Evolutionary conservation across 2,113 vertebrate species (phyloP).

Genomic region (Sialia sialis): DNA sequence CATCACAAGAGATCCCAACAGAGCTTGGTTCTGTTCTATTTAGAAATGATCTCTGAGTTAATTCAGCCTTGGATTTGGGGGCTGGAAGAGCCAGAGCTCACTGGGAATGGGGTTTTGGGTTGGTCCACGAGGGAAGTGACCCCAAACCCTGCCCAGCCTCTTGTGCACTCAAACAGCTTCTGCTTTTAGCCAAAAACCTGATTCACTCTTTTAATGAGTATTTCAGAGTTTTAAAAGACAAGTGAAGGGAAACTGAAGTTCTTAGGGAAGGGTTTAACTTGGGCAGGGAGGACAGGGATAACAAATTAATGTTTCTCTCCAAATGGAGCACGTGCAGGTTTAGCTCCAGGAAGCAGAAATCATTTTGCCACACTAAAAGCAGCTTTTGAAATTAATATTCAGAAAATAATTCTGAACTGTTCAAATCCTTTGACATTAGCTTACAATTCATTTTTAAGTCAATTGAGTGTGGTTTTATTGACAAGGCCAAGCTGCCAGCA

Average conservation of each 20-base stretch:
- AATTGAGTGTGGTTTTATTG: background rate
- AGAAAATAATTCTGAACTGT: background rate
- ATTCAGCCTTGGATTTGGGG: rapidly evolving
- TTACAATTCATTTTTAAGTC: background rate
- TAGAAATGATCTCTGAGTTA: background rate
- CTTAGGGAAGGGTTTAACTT: background rate
- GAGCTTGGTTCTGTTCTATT: background rate
- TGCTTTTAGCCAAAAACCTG: background rate
- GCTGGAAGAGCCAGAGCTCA: background rate
- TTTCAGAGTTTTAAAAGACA: background rate
- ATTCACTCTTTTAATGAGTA: background rate
- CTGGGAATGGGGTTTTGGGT: background rate
- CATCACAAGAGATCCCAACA: background rate
- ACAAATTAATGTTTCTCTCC: background rate
- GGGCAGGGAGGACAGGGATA: background rate
- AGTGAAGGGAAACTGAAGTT: background rate
- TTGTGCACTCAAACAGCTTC: background rate
- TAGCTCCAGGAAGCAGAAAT: background rate
- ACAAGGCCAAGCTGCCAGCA: background rate
- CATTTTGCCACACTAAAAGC: background rate
- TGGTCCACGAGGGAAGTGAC: too few species aligned
- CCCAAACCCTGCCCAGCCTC: background rate
- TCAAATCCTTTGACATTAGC: background rate
- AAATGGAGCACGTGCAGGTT: rapidly evolving
- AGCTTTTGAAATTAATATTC: background rate